phyloP scores from a whole-genome alignment of 2,113 vertebrate genomes.

The Aptenodytes patagonicus region DNA sequence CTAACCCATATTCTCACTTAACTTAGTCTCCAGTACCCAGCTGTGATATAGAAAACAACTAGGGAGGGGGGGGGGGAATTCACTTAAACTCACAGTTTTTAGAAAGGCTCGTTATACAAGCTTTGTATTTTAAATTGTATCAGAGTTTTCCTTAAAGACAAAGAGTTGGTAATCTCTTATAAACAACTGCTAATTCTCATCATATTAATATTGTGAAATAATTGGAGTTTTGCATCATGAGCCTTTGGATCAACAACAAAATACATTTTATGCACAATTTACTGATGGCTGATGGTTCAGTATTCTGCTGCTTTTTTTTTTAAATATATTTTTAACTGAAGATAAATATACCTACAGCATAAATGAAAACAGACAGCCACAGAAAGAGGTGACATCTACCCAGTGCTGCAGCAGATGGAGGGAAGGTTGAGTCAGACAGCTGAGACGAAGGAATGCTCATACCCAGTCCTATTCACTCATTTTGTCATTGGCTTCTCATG shows the following conservation, averaged over 20 bases:
- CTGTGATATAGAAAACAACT: background rate
- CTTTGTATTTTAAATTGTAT: background rate
- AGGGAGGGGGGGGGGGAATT: background rate
- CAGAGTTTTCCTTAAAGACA: background rate
- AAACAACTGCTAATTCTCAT: background rate
- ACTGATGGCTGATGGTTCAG: background rate
- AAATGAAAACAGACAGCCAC: background rate
- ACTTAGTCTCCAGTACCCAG: background rate
- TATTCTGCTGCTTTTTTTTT: background rate
- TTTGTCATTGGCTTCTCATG: background rate
- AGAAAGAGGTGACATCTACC: background rate
- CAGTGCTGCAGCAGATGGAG: slow-evolving; percentile 6
- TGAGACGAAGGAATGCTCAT: background rate
- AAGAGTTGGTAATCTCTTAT: background rate
- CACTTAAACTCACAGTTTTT: background rate
- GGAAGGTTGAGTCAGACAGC: background rate
- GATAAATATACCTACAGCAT: background rate
- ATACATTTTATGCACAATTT: background rate
- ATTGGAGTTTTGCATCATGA: background rate
- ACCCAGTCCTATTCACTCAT: background rate
- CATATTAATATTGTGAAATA: background rate
- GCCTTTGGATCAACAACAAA: background rate
- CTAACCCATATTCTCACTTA: background rate
- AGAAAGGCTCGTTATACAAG: background rate
- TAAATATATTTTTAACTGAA: background rate